Base-by-base conservation (phyloP, 2,113 vertebrate genomes). In the Zootoca vivipara region DNA sequence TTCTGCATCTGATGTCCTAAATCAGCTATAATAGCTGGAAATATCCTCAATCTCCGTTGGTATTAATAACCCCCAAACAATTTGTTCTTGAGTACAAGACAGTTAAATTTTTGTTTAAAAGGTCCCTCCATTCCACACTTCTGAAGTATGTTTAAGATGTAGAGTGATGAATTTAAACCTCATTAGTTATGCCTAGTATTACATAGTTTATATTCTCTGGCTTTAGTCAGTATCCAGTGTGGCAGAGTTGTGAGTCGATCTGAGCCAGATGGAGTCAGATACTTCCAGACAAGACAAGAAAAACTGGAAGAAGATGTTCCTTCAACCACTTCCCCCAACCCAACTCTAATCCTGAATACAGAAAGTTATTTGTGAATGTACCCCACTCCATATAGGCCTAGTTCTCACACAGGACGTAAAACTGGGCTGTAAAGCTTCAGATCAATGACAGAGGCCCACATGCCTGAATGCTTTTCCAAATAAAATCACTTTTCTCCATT, bases 101-200 rank as follows among this genome's bases (percentile, higher is more conserved):
- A 3, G 78, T 87, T 81, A 64, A 87, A 20, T 3, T 74, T 12
- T 81, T 73, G 46, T 28, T 58, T 20, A 77, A 67, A 65, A 10
- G 40, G 28, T 8, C 30, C 20, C 62, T 2, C 74, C 9, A 10
- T 26, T 56, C 5, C 9, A 28, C 9, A 28, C 28, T 38, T 87
- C 28, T 58, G 10, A 75, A 75, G 38, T 26, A 65, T 12, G 12
- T 82, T 82, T 75, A 64, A 75, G 79, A 70, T 82, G 79, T 46
- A 69, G 38, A 82, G 30, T 38, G 58, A 82, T 46, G 20, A 74
- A 73, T 87, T 82, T 82, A 87, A 87, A 82, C 79, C 35, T 33
- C 38, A 74, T 87, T 87, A 82, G 69, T 74, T 82, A 82, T 73
- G 35, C 56, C 62, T 75, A 81, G 30, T 46, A 82, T 82, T 87